Base-by-base conservation (phyloP, 2,888 invertebrate genomes). In the Crioceris asparagi region DNA sequence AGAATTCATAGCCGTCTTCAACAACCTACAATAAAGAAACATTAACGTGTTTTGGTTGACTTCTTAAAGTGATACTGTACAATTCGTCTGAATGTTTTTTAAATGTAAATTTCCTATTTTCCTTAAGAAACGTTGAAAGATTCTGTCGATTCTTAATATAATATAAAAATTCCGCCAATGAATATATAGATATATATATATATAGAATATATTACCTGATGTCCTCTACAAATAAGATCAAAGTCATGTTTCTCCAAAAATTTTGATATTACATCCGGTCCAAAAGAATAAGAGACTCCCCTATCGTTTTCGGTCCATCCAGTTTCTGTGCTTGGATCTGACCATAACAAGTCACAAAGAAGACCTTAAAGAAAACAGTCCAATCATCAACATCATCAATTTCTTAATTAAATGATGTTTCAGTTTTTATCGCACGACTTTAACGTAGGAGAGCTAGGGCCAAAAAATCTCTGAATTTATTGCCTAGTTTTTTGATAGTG, bases 1-100 rank as follows among this genome's bases (percentile, higher is more conserved):
- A 59, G 46, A 60, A 59, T 44, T 57, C 56, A 30, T 59, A 60
- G 21, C 60, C 60, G 49, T 58, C 56, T 48, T 57, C 56, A 12
- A 58, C 58, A 4, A 60, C 59, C 57, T 57, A 32, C 35, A 46
- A 46, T 16, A 27, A 21, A 43, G 35, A 18, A 21, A 8, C 14
- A 10, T 11, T 10, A 33, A 11, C 21, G 10, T 10, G 11, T 11
- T 21, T 10, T 14, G 11, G 10, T 12, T 14, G 3, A 3, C 5
- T 3, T 29, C 3, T 2, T 25, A n/a, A 2, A 4, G 4, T 3
- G 3, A n/a, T 11, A 25, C 3, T 3, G 4, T 12, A 25, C 25
- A 4, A 2, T 25, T 25, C 4, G 4, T n/a, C n/a, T n/a, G n/a
- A n/a, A n/a, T n/a, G n/a, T n/a, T n/a, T n/a, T n/a, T n/a, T n/a